These are phyloP conservation scores for Pan paniscus DNA, from an alignment of 2,113 vertebrate genomes.

Conservation along the genomic window DNA sequence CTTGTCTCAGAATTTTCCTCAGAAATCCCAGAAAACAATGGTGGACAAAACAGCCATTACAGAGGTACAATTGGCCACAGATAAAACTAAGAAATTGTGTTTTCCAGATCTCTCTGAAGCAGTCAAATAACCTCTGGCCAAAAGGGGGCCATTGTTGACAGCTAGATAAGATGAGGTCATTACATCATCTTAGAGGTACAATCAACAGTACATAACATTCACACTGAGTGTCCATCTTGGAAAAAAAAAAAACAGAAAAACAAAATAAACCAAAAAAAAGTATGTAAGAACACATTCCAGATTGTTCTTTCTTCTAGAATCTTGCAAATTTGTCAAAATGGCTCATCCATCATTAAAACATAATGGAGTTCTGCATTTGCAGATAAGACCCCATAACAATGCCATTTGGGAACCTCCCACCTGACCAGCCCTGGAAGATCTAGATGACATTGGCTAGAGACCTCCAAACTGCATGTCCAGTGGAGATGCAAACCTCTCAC, in stretches of 20 bases:
- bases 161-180: neutral
- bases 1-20: conserved; percentile 8
- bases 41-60: neutral
- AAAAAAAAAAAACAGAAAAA: neutral
- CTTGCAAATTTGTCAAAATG: neutral
- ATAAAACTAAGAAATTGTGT: neutral
- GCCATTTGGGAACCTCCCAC: neutral
- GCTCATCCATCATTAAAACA: neutral
- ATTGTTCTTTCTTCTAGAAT: neutral
- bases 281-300: neutral
- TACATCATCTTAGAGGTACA: neutral
- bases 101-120: neutral
- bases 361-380: neutral
- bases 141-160: neutral
- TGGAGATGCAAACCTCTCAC: neutral
- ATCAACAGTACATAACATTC: neutral
- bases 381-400: neutral
- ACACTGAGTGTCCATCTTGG: neutral
- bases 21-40: conserved; percentile 39
- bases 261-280: neutral
- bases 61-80: neutral
- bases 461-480: neutral
- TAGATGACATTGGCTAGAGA: neutral
- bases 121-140: neutral
- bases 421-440: neutral